phyloP scores from a whole-genome alignment of 2,113 vertebrate species.

The Microtus montanus region DNA sequence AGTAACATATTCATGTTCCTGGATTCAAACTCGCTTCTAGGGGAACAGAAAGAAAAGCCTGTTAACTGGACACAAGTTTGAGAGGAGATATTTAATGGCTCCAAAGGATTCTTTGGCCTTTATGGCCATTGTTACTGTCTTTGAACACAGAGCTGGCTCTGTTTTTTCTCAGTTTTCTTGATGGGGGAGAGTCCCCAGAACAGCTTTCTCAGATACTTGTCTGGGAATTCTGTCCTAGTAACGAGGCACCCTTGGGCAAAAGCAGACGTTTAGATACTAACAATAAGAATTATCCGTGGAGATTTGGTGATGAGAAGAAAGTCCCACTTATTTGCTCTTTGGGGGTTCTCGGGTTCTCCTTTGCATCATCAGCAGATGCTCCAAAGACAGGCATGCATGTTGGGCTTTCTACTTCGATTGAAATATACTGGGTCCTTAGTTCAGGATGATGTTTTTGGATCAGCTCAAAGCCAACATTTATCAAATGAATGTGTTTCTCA shows the following conservation, averaged over 20 bases:
- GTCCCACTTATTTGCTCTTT: neutral
- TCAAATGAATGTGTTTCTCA: constrained; percentile 1
- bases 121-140: neutral
- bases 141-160: neutral
- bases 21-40: neutral
- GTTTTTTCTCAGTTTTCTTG: neutral
- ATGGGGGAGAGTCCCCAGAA: neutral
- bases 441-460: neutral
- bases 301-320: constrained; percentile 2
- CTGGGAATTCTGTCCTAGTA: neutral
- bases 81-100: neutral
- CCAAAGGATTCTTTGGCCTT: neutral
- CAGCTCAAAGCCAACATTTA: neutral
- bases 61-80: neutral
- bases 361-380: neutral
- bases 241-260: neutral
- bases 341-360: neutral
- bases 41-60: neutral
- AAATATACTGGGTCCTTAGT: neutral
- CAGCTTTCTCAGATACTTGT: neutral
- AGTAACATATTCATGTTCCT: neutral
- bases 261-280: neutral
- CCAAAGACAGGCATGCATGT: neutral
- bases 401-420: neutral
- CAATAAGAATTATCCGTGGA: neutral